A percentile compares a stretch with the other conserved stretches of the same genome.
These are phyloP conservation scores for Cheilosia grossa DNA, from an alignment of 2,888 invertebrate species.

Conservation along the genomic window DNA sequence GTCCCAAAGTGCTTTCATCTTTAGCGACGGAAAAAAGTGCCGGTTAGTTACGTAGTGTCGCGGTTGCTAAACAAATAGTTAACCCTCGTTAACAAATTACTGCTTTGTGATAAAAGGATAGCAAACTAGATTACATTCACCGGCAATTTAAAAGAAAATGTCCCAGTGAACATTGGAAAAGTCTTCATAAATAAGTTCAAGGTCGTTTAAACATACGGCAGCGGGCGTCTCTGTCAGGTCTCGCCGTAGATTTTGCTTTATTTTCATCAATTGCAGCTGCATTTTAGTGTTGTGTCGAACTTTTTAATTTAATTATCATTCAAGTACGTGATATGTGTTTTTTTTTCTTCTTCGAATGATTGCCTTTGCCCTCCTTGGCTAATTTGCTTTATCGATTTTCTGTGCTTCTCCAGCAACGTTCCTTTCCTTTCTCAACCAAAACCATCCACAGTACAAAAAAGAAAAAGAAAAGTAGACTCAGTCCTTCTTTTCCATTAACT, in stretches of 20 bases:
- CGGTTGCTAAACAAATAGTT: constrained; percentile 23
- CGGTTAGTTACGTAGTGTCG: constrained; percentile 35
- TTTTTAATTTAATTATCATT: constrained; percentile 29
- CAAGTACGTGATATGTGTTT: constrained; percentile 2
- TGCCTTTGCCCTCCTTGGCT: constrained; percentile 20
- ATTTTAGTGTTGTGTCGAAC: constrained; percentile 12
- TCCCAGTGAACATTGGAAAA: background rate
- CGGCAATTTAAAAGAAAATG: background rate
- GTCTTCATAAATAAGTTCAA: constrained; percentile 55
- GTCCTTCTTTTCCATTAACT: constrained; percentile 42
- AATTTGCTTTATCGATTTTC: constrained; percentile 66
- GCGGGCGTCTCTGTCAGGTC: constrained; percentile 5
- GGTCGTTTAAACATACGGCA: constrained; percentile 61
- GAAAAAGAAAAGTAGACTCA: constrained; percentile 7
- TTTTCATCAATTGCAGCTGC: constrained; percentile 15
- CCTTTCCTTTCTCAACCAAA: constrained; percentile 48
- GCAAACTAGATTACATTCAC: background rate
- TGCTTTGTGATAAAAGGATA: constrained; percentile 41
- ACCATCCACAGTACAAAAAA: constrained; percentile 24
- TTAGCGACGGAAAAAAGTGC: constrained; percentile 3
- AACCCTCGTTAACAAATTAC: constrained; percentile 9
- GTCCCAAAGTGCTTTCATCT: constrained; percentile 5
- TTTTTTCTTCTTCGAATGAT: constrained; percentile 4
- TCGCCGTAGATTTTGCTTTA: background rate
- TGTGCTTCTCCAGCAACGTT: constrained; percentile 46